Conservation (phyloP, 1,140 invertebrate species). For the Colletes gigas region DNA sequence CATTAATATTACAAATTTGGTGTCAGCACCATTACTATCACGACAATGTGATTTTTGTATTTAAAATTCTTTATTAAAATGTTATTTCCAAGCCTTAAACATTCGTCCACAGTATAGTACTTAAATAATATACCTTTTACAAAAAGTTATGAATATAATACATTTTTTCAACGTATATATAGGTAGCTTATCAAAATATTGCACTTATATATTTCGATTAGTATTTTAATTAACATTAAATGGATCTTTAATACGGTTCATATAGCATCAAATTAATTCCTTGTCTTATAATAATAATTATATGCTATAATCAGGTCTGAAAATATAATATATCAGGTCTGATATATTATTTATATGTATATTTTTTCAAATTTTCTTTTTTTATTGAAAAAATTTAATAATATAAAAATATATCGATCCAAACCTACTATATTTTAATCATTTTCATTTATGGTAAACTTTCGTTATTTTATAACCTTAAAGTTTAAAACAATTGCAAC, state of each 20-base stretch:
- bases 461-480: background rate
- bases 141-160: background rate
- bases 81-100: background rate
- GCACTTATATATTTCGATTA: background rate
- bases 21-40: background rate
- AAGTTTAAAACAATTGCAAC: background rate
- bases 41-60: background rate
- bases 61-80: background rate
- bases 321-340: too few species aligned
- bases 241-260: too few species aligned
- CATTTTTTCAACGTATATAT: background rate
- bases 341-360: background rate
- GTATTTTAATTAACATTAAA: background rate
- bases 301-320: too few species aligned
- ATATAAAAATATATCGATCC: constrained; percentile 26
- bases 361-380: constrained; percentile 12
- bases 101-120: background rate
- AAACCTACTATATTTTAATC: constrained; percentile 13
- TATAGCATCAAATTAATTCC: background rate
- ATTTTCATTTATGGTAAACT: background rate
- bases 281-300: too few species aligned
- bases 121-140: background rate
- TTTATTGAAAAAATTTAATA: background rate
- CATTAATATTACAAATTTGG: background rate
- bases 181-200: background rate